Evolutionary conservation across 2,113 vertebrate genomes (phyloP).

Genomic region (Nothoprocta perdicaria): DNA sequence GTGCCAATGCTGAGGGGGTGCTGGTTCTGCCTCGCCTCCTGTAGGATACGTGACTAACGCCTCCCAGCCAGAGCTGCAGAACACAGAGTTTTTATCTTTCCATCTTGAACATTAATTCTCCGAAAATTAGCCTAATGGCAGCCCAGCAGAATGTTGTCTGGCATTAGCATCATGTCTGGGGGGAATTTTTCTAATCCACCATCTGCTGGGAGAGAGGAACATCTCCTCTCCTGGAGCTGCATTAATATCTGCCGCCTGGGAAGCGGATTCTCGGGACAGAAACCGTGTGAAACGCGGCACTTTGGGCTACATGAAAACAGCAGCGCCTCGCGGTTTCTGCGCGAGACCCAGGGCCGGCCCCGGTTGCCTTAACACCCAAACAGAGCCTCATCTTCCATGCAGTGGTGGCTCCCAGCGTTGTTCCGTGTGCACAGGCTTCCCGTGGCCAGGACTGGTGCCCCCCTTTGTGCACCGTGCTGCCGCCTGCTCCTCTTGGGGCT

Average conservation of each 20-base stretch:
- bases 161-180: neutral
- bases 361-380: neutral
- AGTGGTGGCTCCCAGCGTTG: neutral
- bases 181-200: neutral
- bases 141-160: neutral
- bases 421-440: neutral
- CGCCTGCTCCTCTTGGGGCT: no score
- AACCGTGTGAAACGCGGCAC: neutral
- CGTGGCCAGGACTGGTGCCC: neutral
- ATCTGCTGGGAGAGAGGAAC: conserved; percentile 21
- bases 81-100: neutral
- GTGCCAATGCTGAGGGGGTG: neutral
- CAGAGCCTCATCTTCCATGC: neutral
- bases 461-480: neutral
- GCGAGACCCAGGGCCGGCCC: neutral
- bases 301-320: neutral
- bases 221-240: neutral
- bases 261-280: neutral
- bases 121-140: neutral
- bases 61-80: neutral
- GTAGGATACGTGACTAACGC: neutral
- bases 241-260: neutral
- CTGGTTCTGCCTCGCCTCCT: neutral
- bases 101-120: neutral
- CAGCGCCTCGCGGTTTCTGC: neutral